A percentile compares a stretch with the other conserved stretches of the same genome.
phyloP scores from a whole-genome alignment of 2,888 invertebrate genomes.

The Steinernema hermaphroditum region DNA sequence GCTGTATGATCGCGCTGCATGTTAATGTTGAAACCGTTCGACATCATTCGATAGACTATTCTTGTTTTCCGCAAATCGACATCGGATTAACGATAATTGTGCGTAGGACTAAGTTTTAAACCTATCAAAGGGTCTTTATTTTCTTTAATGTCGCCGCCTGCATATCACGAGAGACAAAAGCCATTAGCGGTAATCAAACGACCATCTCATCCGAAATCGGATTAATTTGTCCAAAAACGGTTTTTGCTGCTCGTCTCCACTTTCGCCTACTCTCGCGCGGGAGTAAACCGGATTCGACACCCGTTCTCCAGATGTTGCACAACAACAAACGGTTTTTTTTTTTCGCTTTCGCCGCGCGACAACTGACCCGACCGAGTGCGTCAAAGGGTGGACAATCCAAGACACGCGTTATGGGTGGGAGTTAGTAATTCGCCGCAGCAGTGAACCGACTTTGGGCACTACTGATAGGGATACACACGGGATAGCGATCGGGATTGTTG shows the following conservation, averaged over 20 bases:
- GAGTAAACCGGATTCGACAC: constrained; percentile 26
- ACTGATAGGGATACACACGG: constrained; percentile 2
- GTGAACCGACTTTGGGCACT: constrained; percentile 7
- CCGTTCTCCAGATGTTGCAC: constrained; percentile 23
- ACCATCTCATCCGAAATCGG: neutral
- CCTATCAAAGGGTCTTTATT: neutral
- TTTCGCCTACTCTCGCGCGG: neutral
- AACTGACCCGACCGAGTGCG: constrained; percentile 23
- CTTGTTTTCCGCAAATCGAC: too few relatives aligned
- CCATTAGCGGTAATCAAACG: constrained; percentile 28
- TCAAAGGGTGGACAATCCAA: constrained; percentile 19
- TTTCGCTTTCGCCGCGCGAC: constrained; percentile 26
- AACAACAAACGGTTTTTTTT: constrained; percentile 28
- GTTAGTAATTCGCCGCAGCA: constrained; percentile 3
- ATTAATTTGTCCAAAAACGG: constrained; percentile 26
- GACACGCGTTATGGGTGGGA: constrained; percentile 29
- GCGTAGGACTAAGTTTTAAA: constrained; percentile 15
- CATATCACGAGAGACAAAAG: constrained; percentile 22
- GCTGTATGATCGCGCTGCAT: too few relatives aligned
- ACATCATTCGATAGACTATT: too few relatives aligned
- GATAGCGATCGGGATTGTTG: constrained; percentile 25
- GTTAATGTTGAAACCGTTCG: too few relatives aligned
- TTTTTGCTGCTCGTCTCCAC: neutral
- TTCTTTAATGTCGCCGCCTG: neutral
- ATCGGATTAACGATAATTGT: neutral